These are phyloP conservation scores for Tyrophagus putrescentiae DNA, from an alignment of 1,140 invertebrate genomes.

Conservation along the genomic window DNA sequence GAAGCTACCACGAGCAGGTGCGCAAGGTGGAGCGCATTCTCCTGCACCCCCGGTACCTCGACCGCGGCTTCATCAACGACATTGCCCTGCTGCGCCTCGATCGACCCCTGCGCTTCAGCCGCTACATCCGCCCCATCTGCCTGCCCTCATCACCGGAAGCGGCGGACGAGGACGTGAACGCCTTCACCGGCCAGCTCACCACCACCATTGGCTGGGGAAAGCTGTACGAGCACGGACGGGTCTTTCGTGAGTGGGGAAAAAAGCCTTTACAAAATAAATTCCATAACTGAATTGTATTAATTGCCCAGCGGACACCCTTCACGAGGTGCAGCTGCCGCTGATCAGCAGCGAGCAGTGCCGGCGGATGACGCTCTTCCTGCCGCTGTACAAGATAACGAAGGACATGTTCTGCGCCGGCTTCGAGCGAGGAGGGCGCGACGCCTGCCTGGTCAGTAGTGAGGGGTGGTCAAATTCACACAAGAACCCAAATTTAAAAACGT, in stretches of 20 bases:
- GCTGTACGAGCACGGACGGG: constrained; percentile 56
- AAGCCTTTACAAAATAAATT: constrained; percentile 7
- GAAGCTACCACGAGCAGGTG: constrained; percentile 56
- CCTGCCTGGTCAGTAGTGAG: constrained; percentile 45
- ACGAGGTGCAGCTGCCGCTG: constrained; percentile 67
- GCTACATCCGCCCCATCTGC: constrained; percentile 58
- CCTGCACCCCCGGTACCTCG: constrained; percentile 56
- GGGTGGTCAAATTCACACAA: neutral
- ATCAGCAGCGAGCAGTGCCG: constrained; percentile 64
- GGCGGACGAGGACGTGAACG: constrained; percentile 27
- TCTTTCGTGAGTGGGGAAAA: constrained; percentile 61
- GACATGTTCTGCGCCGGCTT: constrained; percentile 81
- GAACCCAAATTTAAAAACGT: neutral
- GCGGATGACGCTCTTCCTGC: constrained; percentile 56
- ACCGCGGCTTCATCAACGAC: constrained; percentile 62
- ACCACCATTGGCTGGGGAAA: constrained; percentile 69
- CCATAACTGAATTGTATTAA: neutral
- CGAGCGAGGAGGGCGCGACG: constrained; percentile 51
- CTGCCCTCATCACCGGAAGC: constrained; percentile 41
- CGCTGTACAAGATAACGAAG: constrained; percentile 50
- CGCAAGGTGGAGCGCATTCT: constrained; percentile 45
- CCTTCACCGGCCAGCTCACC: constrained; percentile 42
- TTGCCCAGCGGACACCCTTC: constrained; percentile 56
- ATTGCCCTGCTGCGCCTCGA: constrained; percentile 52
- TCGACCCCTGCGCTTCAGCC: constrained; percentile 48